Evolutionary conservation across 2,797 vertebrate species (phyloP), one percentile per base, ranked within the genome.

Genomic region (Gadopsis bispinosus): DNA sequence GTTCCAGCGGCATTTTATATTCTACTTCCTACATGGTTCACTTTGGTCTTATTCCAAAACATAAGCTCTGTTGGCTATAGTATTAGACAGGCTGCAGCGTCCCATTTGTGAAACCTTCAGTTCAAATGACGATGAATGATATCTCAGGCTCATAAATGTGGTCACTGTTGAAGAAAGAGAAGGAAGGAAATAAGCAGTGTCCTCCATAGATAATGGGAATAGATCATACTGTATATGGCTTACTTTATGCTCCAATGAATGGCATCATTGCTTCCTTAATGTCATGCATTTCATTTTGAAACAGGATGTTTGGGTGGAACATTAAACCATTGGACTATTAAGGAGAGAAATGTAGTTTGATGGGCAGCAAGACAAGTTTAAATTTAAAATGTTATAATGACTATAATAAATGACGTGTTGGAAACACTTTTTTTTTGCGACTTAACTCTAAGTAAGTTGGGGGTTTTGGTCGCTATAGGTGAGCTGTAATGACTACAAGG

Each of bases 21-120:
- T 69, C 74, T 75, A 62, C 80, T 75, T 69, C 68, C 41, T 14
- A 3, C 63, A 16, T 41, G 14, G 7, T 78, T 77, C 14, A 22
- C 73, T 89, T 78, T 79, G 67, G 67, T 86, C 73, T 53, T 7
- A 67, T 73, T 87, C 73, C 68, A 73, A 53, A 76, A 7, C 69
- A 19, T 37, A 26, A 76, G 69, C 75, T 60, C 41, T 45, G 11
- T 70, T 51, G 58, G 58, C 54, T 31, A 3, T 45, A 26, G 26
- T 26, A 60, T 63, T 60, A 74, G 20, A 47, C 19, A 35, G 16
- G 20, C 64, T 54, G 19, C 29, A 14, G 1, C 48, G 74, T 69
- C 58, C 54, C 29, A 3, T 74, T 64, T 80, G 58, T 81, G 20
- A 77, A 80, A 75, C 31, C 26, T 19, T 48, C 17, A 41, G 48